Percentiles rank a stretch among this genome's conserved stretches.
Conservation (phyloP, 2,888 invertebrate genomes). For the Deilephila porcellus region DNA sequence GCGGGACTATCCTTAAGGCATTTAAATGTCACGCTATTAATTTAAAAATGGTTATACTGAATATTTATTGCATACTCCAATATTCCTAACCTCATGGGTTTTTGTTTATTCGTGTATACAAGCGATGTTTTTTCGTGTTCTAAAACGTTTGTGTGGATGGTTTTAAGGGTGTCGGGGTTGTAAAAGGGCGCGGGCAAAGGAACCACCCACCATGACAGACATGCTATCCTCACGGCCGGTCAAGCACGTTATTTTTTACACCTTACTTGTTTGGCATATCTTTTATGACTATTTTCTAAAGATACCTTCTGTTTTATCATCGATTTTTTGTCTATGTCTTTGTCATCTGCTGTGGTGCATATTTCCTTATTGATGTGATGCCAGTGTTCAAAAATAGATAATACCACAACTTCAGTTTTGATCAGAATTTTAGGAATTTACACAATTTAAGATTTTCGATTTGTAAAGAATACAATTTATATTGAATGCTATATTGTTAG, state of each 20-base stretch:
- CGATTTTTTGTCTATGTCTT: neutral
- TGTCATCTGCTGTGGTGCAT: neutral
- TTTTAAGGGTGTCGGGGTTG: slow-evolving; percentile 50
- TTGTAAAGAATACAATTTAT: too few species aligned
- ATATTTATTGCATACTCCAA: neutral
- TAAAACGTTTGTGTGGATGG: slow-evolving; percentile 12
- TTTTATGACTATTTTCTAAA: neutral
- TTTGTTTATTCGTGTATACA: slow-evolving; percentile 7
- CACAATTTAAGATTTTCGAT: neutral
- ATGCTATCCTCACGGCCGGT: slow-evolving; percentile 40
- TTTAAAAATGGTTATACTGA: neutral
- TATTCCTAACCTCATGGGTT: neutral
- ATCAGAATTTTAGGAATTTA: too few species aligned
- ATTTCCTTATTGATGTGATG: too few species aligned
- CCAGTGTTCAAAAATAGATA: too few species aligned
- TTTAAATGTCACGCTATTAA: slow-evolving; percentile 18
- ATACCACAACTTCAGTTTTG: too few species aligned
- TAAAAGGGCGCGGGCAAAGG: slow-evolving; percentile 52
- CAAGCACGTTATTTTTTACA: slow-evolving; percentile 7
- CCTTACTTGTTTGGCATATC: neutral
- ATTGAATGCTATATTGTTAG: neutral
- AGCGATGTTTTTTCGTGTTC: slow-evolving; percentile 5
- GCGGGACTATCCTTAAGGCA: neutral
- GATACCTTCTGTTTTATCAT: neutral
- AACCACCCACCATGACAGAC: slow-evolving; percentile 54